Evolutionary conservation across 2,888 invertebrate species (phyloP), one percentile per base, ranked within the genome.

Genomic region (Pecten maximus): DNA sequence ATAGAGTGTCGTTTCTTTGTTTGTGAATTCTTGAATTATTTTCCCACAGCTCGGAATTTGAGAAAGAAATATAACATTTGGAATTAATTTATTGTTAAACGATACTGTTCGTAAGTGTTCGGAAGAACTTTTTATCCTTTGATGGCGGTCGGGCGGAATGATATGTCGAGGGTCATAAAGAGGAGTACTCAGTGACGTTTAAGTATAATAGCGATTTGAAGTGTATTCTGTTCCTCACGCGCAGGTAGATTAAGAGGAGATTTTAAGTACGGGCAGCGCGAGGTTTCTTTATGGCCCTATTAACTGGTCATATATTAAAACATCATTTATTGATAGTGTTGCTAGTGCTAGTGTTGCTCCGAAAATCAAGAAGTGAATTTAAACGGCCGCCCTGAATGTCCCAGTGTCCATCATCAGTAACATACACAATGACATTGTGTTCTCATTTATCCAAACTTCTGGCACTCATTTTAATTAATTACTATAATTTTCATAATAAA

Each of bases 21-120:
- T 74, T 74, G 74, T 74, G 74, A 74, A 74, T 74, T 74, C 74
- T 74, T 74, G 74, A 74, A 74, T 28, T 74, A 74, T 74, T 74
- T 74, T 74, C 74, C 74, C 74, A 74, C 74, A 74, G 74, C 74
- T 74, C 28, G 35, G 74, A 74, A 74, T 74, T 74, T 74, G 74
- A 74, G 74, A 74, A 74, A 74, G 74, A 74, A 74, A 74, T 23
- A 74, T 74, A 74, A 74, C 74, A 35, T 6, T 74, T 74, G 2
- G 35, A 74, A 28, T 74, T 12, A 74, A 74, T 74, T 74, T 74
- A 16, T 35, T 74, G 74, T 28, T 74, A 74, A 74, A 28, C 74
- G 74, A 74, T 74, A 74, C 74, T 35, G 35, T 74, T 35, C 35
- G 15, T 35, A 74, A 74, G 74, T 74, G 74, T 74, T 28, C 15